Base-by-base conservation (phyloP, 2,888 invertebrate species). In the Drosophila lacicola region DNA sequence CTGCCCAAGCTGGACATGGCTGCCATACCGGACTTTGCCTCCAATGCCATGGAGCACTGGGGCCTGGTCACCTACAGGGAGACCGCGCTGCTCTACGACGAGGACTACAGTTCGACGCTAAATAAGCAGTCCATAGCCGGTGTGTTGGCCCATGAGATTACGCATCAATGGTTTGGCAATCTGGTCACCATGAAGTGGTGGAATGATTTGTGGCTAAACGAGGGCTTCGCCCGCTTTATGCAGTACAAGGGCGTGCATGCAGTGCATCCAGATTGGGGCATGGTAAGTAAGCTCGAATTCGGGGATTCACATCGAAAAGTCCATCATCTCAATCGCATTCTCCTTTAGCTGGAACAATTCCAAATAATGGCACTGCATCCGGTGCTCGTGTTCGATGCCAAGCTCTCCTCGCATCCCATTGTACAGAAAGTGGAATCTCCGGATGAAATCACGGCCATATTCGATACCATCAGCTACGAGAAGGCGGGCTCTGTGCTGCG, bases 11-110 rank as follows among this genome's bases (percentile, higher is more conserved):
- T 98, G 89, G 91, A 92, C 56, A 91, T 91, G 91, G 90, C 87
- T 44, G 92, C 91, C 9, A 91, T 92, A 19, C 92, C 92, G 0
- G 92, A 92, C 67, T 92, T 90, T 53, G 78, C 88, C 5, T 90
- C 91, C 0, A 98, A 98, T 3, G 98, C 98, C 0, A 99, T 98
- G 95, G 99, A 98, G 96, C 98, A 93, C 97, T 99, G 99, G 99
- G 94, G 94, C 1, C 93, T 99, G 37, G 96, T 99, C 2, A 98
- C 98, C 0, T 99, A 96, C 91, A 94, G 98, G 72, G 98, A 98
- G 93, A 95, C 96, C 0, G 94, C 95, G 57, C 94, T 99, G 62
- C 94, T 99, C 0, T 97, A 96, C 78, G 96, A 97, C 81, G 92
- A 94, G 10, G 92, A 92, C 0, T 95, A 95, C 9, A 96, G 96